A percentile compares a stretch with the other conserved stretches of the same genome.
Evolutionary conservation across 2,888 invertebrate genomes (phyloP).

Genomic region (Tuta absoluta): DNA sequence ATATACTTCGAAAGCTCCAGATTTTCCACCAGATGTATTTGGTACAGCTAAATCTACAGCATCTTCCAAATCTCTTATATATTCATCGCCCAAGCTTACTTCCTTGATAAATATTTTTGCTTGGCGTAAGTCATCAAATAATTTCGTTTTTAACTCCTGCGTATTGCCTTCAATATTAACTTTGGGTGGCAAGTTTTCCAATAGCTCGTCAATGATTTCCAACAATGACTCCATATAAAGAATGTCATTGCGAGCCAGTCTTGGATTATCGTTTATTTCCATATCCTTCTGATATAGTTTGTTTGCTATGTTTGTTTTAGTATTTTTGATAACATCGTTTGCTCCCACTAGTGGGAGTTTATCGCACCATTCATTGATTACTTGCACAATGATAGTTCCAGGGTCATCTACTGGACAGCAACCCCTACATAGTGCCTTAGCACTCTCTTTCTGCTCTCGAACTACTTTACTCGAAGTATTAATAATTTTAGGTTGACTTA

Average conservation of each 20-base stretch:
- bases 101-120: conserved; percentile 47
- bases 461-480: background rate
- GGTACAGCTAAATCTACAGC: conserved; percentile 56
- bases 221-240: conserved; percentile 49
- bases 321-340: conserved; percentile 38
- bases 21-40: conserved; percentile 41
- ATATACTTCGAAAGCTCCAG: conserved; percentile 56
- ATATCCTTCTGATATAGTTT: conserved; percentile 56
- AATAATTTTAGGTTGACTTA: conserved; percentile 19
- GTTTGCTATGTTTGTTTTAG: conserved; percentile 49
- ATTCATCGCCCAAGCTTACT: conserved; percentile 50
- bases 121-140: conserved; percentile 49
- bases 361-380: conserved; percentile 58
- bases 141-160: conserved; percentile 43
- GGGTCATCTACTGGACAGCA: conserved; percentile 34
- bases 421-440: background rate
- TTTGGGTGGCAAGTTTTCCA: conserved; percentile 47
- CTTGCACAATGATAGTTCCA: conserved; percentile 47
- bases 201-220: conserved; percentile 50
- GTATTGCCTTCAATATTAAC: conserved; percentile 42
- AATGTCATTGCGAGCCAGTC: conserved; percentile 47
- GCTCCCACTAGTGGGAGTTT: conserved; percentile 49
- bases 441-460: background rate
- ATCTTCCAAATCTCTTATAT: conserved; percentile 54
- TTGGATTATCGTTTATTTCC: conserved; percentile 52